These are phyloP conservation scores for Chrysogorgia sp. DNA, from an alignment of 92 coral and sea anemone genomes.

Conservation along the genomic window DNA sequence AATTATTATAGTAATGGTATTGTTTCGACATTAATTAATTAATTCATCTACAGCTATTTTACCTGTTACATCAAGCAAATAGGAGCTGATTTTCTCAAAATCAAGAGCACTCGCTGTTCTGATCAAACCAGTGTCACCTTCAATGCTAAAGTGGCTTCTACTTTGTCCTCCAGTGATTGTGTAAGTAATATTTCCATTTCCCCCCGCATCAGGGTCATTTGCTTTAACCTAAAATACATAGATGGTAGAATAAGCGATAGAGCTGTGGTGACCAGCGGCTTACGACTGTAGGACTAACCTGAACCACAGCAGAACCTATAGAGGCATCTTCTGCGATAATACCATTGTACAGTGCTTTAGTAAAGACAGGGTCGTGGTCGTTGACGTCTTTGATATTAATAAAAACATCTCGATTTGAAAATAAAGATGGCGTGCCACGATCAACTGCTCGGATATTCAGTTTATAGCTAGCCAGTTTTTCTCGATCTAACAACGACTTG, in stretches of 20 bases:
- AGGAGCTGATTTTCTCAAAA: slow-evolving; percentile 68
- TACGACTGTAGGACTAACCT: too few species aligned
- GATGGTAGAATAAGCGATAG: background rate
- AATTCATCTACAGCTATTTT: too few species aligned
- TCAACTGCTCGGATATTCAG: slow-evolving; percentile 79
- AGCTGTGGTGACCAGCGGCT: background rate
- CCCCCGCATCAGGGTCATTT: slow-evolving; percentile 73
- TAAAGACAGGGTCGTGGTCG: slow-evolving; percentile 81
- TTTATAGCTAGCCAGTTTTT: slow-evolving; percentile 56
- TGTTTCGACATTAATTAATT: too few species aligned
- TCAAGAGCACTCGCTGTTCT: slow-evolving; percentile 71
- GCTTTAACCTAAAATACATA: slow-evolving; percentile 72
- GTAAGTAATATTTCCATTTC: slow-evolving; percentile 69
- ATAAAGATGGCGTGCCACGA: slow-evolving; percentile 71
- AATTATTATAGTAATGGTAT: too few species aligned
- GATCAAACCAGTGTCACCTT: slow-evolving; percentile 68
- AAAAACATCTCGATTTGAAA: slow-evolving; percentile 55
- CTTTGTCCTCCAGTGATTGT: slow-evolving; percentile 66
- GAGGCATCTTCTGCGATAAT: slow-evolving; percentile 76
- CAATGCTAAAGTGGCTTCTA: slow-evolving; percentile 70
- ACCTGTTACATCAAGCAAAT: slow-evolving; percentile 70
- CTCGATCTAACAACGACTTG: slow-evolving; percentile 76
- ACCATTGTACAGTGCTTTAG: slow-evolving; percentile 58
- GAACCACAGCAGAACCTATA: slow-evolving; percentile 13
- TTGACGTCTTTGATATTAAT: slow-evolving; percentile 76